Base-by-base conservation (phyloP, 2,113 vertebrate genomes). In the Bufo gargarizans region DNA sequence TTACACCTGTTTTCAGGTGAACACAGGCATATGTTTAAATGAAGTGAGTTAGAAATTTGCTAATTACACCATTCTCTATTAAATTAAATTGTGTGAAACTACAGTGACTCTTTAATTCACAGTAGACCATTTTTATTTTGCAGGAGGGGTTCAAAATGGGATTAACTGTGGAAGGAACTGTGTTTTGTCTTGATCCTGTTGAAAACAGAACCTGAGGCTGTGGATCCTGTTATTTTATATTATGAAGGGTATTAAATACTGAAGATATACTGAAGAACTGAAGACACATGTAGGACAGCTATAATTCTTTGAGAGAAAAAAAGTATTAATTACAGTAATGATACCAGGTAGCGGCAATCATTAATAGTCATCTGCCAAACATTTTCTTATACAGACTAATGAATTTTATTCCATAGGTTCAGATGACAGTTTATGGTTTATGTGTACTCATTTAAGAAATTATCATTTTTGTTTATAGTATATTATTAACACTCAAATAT, bases 131-230 rank as follows among this genome's bases (percentile, higher is more conserved):
- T 77, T 85, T 47, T 83, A 78, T 86, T 90, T 91, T 96, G 47
- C 94, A 99, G 98, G 98, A 99, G 98, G 98, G 98, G 97, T 99
- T 99, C 98, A 99, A 99, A 99, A 99, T 99, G 98, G 98, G 98
- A 99, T 95, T 99, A 93, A 99, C 98, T 90, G 93, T 99, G 77
- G 98, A 99, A 96, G 97, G 98, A 93, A 96, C 98, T 45, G 96
- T 98, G 22, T 99, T 99, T 95, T 97, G 97, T 91, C 94, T 98
- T 87, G 98, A 99, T 91, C 97, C 97, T 3, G 92, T 99, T 84
- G 98, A 99, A 91, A 95, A 97, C 91, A 97, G 95, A 91, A 98
- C 97, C 95, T 99, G 97, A 99, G 95, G 90, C 90, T 92, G 92
- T 91, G 90, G 91, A 90, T 72, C 84, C 14, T 0, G 0, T 86